Base-by-base conservation (phyloP, 2,113 vertebrate genomes). In the Piaya cayana region DNA sequence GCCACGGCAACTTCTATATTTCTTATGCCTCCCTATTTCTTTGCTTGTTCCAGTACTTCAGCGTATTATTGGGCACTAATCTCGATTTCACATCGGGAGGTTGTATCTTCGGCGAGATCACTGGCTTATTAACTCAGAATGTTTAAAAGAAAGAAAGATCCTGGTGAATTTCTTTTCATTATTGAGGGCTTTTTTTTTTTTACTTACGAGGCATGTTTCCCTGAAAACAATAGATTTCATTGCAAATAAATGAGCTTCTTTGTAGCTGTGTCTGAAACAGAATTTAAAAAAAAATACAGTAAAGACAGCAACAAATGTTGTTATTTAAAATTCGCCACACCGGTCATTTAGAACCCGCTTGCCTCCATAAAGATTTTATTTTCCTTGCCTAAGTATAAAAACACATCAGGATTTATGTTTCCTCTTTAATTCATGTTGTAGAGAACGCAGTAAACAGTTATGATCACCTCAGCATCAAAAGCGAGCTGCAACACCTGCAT, bases 71-170 rank as follows among this genome's bases (percentile, higher is more conserved):
- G 59, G 64, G 92, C 78, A 59, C 74, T 96, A 65, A 88, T 91
- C 97, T 78, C 86, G 72, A 77, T 95, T 96, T 92, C 84, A 55
- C 69, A 60, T 70, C 47, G 84, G 59, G 92, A 94, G 64, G 7
- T 30, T 91, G 49, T 72, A 79, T 87, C 68, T 88, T 15, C 45
- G 88, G 49, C 6, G 26, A 86, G 43, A 90, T 87, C 72, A 88
- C 63, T 22, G 8, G 63, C 69, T 91, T 95, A 93, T 84, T 92
- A 93, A 76, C n/a, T 81, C 43, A 88, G 86, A 95, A 64, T 27
- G 37, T 90, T 10, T 12, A 82, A 91, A 76, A 37, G 19, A 9
- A 32, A 23, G 4, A 60, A 56, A 69, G 18, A 88, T 76, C 23
- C 10, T 50, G 30, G 25, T 80, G 86, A 93, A 52, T 92, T 90